Evolutionary conservation across 2,888 invertebrate genomes (phyloP), one percentile per base, ranked within the genome.

Genomic region (Buathra laborator): DNA sequence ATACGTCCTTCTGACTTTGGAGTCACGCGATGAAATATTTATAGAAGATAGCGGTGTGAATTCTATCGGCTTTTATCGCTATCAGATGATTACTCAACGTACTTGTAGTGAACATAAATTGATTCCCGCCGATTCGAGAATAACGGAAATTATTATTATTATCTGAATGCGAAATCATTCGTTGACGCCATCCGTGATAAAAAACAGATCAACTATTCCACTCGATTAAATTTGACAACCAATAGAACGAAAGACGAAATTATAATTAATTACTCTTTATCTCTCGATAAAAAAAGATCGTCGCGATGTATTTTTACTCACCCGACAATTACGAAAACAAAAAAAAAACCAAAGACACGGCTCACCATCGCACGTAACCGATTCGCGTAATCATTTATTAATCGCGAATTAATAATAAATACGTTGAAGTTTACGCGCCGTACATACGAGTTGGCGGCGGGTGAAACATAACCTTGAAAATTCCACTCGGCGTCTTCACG

Each of bases 381-480:
- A 24, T 24, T 24, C 24, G 24, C 24, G 24, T 24, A 24, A 24
- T 24, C 24, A 24, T 24, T 24, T 24, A 24, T 19, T 10, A 53
- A 53, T 16, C 53, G 53, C 53, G 3, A 53, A 16, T 16, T 10
- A 0, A 19, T 16, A 7, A 53, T 53, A 9, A 19, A 16, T 53
- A 9, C 19, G 53, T 4, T 19, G 9, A 53, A 19, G 10, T 16
- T 53, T 53, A 3, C 53, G 10, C 16, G 53, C 19, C 16, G 19
- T 1, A 9, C 6, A 3, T 16, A 5, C 51, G n/a, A 16, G n/a
- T 51, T n/a, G n/a, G 16, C 5, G n/a, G 51, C 51, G n/a, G 3
- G 2, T 16, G 3, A 51, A 51, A n/a, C 51, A 51, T n/a, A n/a
- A 51, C 84, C 84, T 84, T 84, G 78, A 84, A 76, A 48, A 70